These are phyloP conservation scores for Calypte anna DNA, from an alignment of 2,113 vertebrate genomes.

Conservation along the genomic window DNA sequence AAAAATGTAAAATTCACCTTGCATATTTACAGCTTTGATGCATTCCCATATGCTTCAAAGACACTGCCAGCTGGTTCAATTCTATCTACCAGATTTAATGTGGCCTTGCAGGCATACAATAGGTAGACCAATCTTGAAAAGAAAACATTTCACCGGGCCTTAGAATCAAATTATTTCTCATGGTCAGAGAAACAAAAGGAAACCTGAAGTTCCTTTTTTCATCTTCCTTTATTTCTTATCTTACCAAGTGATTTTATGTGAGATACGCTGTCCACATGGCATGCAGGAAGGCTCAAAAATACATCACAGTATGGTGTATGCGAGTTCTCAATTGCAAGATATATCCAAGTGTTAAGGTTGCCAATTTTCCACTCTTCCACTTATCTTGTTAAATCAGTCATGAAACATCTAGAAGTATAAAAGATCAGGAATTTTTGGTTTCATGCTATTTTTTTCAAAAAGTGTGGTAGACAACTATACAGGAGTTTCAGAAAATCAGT, in stretches of 20 bases:
- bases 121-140: neutral
- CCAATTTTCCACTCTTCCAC: slow-evolving; percentile 40
- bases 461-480: neutral
- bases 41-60: slow-evolving; percentile 43
- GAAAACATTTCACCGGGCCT: neutral
- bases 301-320: neutral
- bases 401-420: slow-evolving; percentile 5
- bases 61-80: slow-evolving; percentile 21
- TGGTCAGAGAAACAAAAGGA: slow-evolving; percentile 2
- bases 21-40: slow-evolving; percentile 36
- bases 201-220: neutral
- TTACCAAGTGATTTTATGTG: neutral
- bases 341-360: slow-evolving; percentile 9
- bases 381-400: slow-evolving; percentile 41
- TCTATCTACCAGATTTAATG: slow-evolving; percentile 5
- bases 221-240: neutral
- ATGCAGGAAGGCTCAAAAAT: slow-evolving; percentile 24
- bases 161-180: neutral
- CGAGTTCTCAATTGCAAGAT: slow-evolving; percentile 24
- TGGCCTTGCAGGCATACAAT: neutral
- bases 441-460: neutral
- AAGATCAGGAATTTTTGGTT: neutral
- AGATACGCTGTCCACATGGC: neutral
- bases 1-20: slow-evolving; percentile 51
- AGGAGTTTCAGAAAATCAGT: neutral